phyloP scores from a whole-genome alignment of 2,113 vertebrate genomes.

The Carassius carassius region DNA sequence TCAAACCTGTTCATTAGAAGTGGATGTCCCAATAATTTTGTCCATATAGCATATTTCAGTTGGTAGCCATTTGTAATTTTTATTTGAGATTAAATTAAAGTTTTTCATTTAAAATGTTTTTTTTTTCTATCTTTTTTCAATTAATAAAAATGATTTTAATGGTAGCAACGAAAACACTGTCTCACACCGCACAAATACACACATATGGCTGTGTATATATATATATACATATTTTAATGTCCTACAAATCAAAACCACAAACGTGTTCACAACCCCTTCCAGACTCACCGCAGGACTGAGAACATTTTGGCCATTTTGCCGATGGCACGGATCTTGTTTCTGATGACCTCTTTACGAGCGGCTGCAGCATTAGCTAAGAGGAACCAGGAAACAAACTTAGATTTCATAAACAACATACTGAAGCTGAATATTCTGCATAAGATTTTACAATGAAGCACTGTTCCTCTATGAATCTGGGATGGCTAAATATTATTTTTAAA shows the following conservation, averaged over 20 bases:
- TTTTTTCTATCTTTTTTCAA: too few species aligned
- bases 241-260: background rate
- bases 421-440: background rate
- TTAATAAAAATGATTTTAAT: too few species aligned
- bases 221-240: background rate
- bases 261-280: background rate
- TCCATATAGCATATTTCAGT: too few species aligned
- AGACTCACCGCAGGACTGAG: conserved; percentile 77
- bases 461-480: background rate
- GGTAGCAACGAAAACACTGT: too few species aligned
- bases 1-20: too few species aligned
- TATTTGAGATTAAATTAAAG: too few species aligned
- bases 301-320: conserved; percentile 85
- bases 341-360: conserved; percentile 82
- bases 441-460: background rate
- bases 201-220: too few species aligned
- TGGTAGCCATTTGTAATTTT: too few species aligned
- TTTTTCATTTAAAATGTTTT: too few species aligned
- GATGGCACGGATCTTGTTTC: conserved; percentile 81
- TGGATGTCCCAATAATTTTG: too few species aligned
- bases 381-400: conserved; percentile 8
- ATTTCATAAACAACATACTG: background rate
- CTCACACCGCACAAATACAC: too few species aligned
- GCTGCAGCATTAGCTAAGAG: conserved; percentile 79
- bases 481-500: background rate